Percentiles rank a stretch among this genome's conserved stretches.
Conservation (phyloP, 2,113 vertebrate species). For the Ifrita kowaldi region DNA sequence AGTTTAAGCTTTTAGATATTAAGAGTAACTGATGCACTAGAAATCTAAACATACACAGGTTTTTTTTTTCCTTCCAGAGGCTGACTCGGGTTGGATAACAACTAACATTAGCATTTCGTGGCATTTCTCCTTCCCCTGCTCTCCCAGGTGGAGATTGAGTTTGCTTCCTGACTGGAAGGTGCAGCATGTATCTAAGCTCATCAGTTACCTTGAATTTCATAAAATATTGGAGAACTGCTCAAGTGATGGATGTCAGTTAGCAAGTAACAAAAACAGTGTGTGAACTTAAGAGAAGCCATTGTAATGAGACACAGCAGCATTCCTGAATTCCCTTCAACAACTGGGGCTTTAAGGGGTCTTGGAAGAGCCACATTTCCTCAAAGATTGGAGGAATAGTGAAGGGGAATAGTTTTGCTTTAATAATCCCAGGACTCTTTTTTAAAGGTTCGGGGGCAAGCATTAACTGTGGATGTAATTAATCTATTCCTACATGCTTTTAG, state of each 20-base stretch:
- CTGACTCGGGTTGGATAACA: neutral
- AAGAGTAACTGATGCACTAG: neutral
- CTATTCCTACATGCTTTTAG: neutral
- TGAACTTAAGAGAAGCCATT: neutral
- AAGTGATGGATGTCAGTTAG: neutral
- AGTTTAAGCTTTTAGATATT: neutral
- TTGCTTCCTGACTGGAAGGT: neutral
- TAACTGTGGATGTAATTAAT: neutral
- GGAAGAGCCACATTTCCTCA: neutral
- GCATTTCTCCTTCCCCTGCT: neutral
- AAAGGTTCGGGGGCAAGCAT: neutral
- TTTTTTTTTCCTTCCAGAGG: neutral
- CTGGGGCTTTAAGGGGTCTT: neutral
- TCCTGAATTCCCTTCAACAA: neutral
- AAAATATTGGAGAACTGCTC: neutral
- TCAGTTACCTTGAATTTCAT: neutral
- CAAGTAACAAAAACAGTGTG: neutral
- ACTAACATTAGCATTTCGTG: neutral
- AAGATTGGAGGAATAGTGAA: neutral
- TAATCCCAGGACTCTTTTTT: neutral
- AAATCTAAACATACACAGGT: neutral
- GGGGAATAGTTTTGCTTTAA: neutral
- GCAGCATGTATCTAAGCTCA: neutral
- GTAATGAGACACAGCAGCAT: neutral
- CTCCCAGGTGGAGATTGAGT: neutral